Conservation (phyloP, 2,113 vertebrate genomes). For the Oreochromis niloticus region DNA sequence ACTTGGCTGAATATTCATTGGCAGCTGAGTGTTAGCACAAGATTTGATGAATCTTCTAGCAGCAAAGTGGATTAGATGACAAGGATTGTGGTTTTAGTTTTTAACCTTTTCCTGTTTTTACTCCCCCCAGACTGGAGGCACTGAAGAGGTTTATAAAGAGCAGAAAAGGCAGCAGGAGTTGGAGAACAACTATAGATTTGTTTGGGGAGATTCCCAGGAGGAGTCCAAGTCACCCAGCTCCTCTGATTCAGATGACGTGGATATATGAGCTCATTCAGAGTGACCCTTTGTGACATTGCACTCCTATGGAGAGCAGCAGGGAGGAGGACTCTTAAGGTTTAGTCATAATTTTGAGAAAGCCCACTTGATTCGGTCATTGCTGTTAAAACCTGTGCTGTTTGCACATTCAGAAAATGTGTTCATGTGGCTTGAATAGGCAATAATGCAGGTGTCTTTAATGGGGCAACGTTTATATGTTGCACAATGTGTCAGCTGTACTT, state of each 20-base stretch:
- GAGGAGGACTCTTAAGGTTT: background rate
- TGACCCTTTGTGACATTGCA: background rate
- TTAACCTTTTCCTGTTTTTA: background rate
- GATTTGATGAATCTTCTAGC: background rate
- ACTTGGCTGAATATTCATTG: background rate
- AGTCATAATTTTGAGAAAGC: background rate
- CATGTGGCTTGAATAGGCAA: conserved; percentile 25
- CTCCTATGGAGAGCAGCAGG: conserved; percentile 26
- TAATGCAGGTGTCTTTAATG: background rate
- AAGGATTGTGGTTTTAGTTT: background rate
- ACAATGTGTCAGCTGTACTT: conserved; percentile 11
- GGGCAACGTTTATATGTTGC: conserved; percentile 24
- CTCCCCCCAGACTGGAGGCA: conserved; percentile 79
- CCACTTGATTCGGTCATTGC: conserved; percentile 8
- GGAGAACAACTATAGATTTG: conserved; percentile 88
- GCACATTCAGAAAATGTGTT: conserved; percentile 34
- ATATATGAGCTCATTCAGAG: conserved; percentile 71
- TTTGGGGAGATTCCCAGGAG: conserved; percentile 83
- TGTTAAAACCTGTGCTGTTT: conserved; percentile 31
- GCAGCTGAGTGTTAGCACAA: background rate
- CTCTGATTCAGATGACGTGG: conserved; percentile 82
- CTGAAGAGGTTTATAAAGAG: conserved; percentile 86
- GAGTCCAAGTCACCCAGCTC: conserved; percentile 66
- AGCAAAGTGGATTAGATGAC: background rate
- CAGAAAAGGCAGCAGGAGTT: conserved; percentile 84